Evolutionary conservation across 2,113 vertebrate species (phyloP).

Genomic region (Hyperopisus bebe): DNA sequence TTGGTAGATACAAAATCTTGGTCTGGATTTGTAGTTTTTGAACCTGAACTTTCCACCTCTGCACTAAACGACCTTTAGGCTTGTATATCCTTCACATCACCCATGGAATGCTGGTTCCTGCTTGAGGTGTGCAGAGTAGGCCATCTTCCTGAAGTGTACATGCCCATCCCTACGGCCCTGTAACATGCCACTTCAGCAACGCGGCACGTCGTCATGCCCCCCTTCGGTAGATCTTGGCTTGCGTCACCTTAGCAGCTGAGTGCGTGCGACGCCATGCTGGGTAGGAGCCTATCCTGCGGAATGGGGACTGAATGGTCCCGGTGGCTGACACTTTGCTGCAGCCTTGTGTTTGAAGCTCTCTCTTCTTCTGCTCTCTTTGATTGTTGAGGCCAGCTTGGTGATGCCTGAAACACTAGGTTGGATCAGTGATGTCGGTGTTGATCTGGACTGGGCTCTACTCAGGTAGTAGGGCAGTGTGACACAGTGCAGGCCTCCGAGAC

Average conservation of each 20-base stretch:
- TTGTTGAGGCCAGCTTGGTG: not conserved
- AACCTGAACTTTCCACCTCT: too few relatives aligned
- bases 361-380: not conserved
- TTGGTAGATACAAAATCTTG: too few relatives aligned
- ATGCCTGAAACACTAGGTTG: not conserved
- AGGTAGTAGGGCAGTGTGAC: not conserved
- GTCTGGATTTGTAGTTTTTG: too few relatives aligned
- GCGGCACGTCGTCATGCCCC: not conserved
- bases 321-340: not conserved
- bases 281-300: not conserved
- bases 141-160: not conserved
- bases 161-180: not conserved
- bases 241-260: not conserved
- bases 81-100: not conserved
- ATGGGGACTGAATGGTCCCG: too few relatives aligned
- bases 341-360: not conserved
- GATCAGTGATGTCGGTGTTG: not conserved
- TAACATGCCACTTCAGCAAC: not conserved
- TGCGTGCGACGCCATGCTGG: not conserved
- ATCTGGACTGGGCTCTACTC: not conserved
- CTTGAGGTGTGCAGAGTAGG: not conserved
- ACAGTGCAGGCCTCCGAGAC: not conserved
- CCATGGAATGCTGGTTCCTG: not conserved
- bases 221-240: not conserved
- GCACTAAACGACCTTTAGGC: not conserved